phyloP scores from a whole-genome alignment of 2,888 invertebrate genomes.

The Drosophila paranaensis region DNA sequence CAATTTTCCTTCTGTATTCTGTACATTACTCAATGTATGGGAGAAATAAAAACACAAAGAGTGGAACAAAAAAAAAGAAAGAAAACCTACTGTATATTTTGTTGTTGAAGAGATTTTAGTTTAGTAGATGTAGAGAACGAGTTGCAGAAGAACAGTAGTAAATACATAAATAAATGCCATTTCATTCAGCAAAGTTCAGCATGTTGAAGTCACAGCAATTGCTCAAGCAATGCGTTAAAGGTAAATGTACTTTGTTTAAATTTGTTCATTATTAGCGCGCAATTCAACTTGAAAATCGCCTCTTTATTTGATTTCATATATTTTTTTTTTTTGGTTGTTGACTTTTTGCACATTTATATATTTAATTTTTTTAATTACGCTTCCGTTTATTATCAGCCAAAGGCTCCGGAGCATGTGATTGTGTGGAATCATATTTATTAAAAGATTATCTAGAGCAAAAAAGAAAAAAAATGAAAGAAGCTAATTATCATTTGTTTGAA shows the following conservation, averaged over 20 bases:
- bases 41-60: conserved; percentile 4
- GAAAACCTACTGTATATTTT: no score
- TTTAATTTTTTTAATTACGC: conserved; percentile 16
- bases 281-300: conserved; percentile 19
- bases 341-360: conserved; percentile 10
- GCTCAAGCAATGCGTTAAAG: conserved; percentile 72
- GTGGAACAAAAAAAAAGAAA: neutral
- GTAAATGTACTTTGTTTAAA: conserved; percentile 52
- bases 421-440: conserved; percentile 18
- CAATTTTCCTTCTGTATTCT: conserved; percentile 6
- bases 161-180: conserved; percentile 37
- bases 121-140: conserved; percentile 9
- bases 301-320: neutral
- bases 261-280: conserved; percentile 23
- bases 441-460: conserved; percentile 22
- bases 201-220: conserved; percentile 80
- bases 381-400: conserved; percentile 47
- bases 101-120: neutral
- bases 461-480: neutral
- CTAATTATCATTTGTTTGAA: neutral
- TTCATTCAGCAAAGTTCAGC: conserved; percentile 36
- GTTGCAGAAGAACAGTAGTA: conserved; percentile 13
- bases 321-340: conserved; percentile 12
- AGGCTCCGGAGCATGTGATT: conserved; percentile 32
- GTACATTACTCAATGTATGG: conserved; percentile 17